Base-by-base conservation (phyloP, 2,888 invertebrate species). In the Tolmerus cingulatus region DNA sequence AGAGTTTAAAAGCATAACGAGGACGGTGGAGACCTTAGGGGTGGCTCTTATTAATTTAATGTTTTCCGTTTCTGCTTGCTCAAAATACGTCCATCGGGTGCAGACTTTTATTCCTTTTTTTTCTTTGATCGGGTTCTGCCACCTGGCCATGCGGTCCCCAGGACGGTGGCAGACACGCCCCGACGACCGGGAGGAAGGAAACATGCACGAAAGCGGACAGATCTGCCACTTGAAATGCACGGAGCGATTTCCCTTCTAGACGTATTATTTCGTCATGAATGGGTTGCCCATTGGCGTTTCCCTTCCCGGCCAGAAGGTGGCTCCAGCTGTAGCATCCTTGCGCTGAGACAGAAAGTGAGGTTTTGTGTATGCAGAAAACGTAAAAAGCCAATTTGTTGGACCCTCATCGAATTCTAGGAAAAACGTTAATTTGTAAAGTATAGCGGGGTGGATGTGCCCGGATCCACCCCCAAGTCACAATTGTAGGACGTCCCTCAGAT, bases 191-290 rank as follows among this genome's bases (percentile, higher is more conserved):
- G 34, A 46, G 37, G 46, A 16, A 85, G 74, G 74, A 23, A 7
- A 5, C 57, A 27, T 46, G 74, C 43, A 43, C n/a, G n/a, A 55
- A 34, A 34, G 55, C 14, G 77, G 86, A 55, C 77, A 77, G 30
- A 55, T 55, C 76, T 77, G 55, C 86, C 77, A 86, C 76, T 86
- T 86, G 77, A 86, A 77, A 86, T 86, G 86, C 86, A 86, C 74
- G 55, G 34, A 57, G 57, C 86, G 86, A 86, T 86, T 77, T 86
- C 74, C 86, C 86, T 86, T 86, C 86, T 86, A 86, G 86, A 86
- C 86, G 86, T 86, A 86, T 86, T 86, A 86, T 76, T 86, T 86
- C 86, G 77, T 86, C 86, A 86, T 86, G 86, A 86, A 86, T 86
- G 86, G 86, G 86, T 86, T 86, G 77, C 86, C 77, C 86, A 77